Evolutionary conservation across 1,140 invertebrate species (phyloP), one percentile per base, ranked within the genome.

Genomic region (Grapholita molesta): DNA sequence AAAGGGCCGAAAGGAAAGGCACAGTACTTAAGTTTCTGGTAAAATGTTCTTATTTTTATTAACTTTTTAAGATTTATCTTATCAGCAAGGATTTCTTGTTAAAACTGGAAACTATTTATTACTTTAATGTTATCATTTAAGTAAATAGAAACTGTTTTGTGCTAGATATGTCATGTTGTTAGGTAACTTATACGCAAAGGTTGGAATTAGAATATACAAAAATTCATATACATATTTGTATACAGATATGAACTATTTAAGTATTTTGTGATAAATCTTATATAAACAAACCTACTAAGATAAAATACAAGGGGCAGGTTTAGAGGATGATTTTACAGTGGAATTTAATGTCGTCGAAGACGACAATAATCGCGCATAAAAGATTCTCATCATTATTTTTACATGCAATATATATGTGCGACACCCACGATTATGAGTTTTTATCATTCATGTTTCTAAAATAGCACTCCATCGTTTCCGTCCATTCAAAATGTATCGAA

Each of bases 1-100:
- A 72, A 72, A 72, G 64, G 64, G 64, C 67, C n/a, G 35, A 42
- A 28, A 61, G n/a, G 55, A 30, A 30, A 61, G 55, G 24, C 24
- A 11, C n/a, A 24, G 53, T 18, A 15, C 25, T 11, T 28, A 28
- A 0, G 24, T 28, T 32, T 61, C 25, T 28, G 24, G 4, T n/a
- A 61, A 6, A 28, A 61, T 61, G 55, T 15, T 30, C 25, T 61
- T 61, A 8, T 15, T 9, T 15, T 61, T 11, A 30, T 61, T 8
- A 61, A 61, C 30, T 32, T 48, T 18, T 48, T 15, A 48, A 38
- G 4, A 0, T n/a, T 38, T 38, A 38, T n/a, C 35, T 38, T 38
- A 38, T 38, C 4, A 2, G 18, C n/a, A 48, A 18, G 5, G 2
- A 0, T 42, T 4, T 42, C 38, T 15, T 42, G n/a, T 12, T 48